These are phyloP conservation scores for Lepidochrysops patricia DNA, from an alignment of 2,888 invertebrate species.

Conservation along the genomic window DNA sequence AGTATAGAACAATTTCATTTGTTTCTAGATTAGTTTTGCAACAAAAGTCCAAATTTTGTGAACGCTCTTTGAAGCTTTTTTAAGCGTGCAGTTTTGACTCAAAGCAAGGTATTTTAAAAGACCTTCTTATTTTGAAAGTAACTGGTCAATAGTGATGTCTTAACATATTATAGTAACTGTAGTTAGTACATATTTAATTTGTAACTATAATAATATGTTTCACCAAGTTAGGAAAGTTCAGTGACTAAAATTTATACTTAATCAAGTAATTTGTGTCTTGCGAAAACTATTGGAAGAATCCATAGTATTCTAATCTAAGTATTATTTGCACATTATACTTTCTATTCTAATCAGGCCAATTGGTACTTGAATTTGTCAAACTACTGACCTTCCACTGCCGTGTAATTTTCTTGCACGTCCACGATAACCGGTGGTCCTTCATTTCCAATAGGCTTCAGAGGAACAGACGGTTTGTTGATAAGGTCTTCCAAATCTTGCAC, in stretches of 20 bases:
- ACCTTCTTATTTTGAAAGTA: not conserved
- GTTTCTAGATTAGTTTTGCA: not conserved
- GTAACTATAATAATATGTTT: not conserved
- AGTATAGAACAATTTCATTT: conserved; percentile 5
- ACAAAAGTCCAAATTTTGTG: not conserved
- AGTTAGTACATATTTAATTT: not conserved
- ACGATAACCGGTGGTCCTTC: conserved; percentile 92
- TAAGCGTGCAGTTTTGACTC: not conserved
- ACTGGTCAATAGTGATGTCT: not conserved
- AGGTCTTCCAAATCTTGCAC: conserved; percentile 92
- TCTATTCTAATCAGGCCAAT: not conserved
- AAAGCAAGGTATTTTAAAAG: not conserved
- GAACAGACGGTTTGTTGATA: conserved; percentile 93
- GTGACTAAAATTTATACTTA: too few relatives aligned
- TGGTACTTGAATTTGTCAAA: not conserved
- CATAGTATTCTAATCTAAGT: not conserved
- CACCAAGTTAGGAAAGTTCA: not conserved
- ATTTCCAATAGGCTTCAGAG: conserved; percentile 85
- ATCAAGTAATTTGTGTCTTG: not conserved
- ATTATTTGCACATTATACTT: not conserved
- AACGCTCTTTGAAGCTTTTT: not conserved
- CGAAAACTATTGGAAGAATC: not conserved
- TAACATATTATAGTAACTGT: too few relatives aligned
- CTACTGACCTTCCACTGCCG: conserved; percentile 92
- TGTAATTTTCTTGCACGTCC: conserved; percentile 95